Conservation (phyloP, 2,888 invertebrate species). For the Anodontia alba region DNA sequence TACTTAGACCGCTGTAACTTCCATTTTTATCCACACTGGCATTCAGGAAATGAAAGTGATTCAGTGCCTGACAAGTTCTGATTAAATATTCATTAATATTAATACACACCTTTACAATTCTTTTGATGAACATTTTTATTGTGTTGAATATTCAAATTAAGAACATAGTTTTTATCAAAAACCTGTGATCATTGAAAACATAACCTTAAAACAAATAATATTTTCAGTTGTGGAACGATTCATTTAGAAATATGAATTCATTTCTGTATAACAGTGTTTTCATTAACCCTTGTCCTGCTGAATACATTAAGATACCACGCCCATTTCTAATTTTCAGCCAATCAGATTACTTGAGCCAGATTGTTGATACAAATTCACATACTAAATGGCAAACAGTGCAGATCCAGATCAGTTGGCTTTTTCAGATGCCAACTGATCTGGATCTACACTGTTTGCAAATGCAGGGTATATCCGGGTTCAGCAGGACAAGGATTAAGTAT, state of each 20-base stretch:
- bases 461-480: too few relatives aligned
- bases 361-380: too few relatives aligned
- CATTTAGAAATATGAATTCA: not conserved
- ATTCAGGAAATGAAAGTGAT: constrained; percentile 14
- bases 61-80: constrained; percentile 1
- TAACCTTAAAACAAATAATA: not conserved
- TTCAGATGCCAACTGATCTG: too few relatives aligned
- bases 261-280: not conserved
- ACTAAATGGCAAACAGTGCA: too few relatives aligned
- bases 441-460: too few relatives aligned
- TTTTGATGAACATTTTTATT: constrained; percentile 5
- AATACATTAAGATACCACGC: too few relatives aligned
- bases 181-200: not conserved
- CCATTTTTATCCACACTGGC: not conserved
- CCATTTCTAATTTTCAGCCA: too few relatives aligned
- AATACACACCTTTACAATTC: constrained; percentile 20
- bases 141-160: not conserved
- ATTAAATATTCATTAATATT: constrained; percentile 20
- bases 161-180: constrained; percentile 5
- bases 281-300: too few relatives aligned
- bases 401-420: too few relatives aligned
- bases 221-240: not conserved
- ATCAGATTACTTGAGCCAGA: too few relatives aligned
- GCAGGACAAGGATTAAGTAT: too few relatives aligned
- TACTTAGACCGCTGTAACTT: constrained; percentile 3